phyloP scores from a whole-genome alignment of 2,888 invertebrate species.

The Hoplodrina blanda region DNA sequence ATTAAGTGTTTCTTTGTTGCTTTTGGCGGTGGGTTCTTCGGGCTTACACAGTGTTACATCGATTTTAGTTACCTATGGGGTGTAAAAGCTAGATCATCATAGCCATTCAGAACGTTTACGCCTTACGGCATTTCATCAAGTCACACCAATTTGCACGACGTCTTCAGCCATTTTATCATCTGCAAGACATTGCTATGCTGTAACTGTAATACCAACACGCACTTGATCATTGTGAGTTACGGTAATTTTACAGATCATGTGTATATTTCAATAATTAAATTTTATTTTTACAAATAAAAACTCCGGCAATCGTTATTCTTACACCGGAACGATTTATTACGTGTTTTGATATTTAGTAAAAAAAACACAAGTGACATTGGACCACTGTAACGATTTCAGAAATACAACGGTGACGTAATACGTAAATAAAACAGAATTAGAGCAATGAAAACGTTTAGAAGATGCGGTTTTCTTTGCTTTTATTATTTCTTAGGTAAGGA shows the following conservation, averaged over 20 bases:
- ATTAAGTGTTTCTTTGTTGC: neutral
- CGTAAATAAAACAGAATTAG: slow-evolving; percentile 16
- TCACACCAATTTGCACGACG: neutral
- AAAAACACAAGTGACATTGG: slow-evolving; percentile 36
- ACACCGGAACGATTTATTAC: slow-evolving; percentile 10
- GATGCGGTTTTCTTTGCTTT: neutral
- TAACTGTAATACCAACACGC: neutral
- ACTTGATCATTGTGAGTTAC: neutral
- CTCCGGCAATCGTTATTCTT: neutral
- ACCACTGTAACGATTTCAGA: slow-evolving; percentile 21
- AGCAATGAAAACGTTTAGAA: slow-evolving; percentile 8
- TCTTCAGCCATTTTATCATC: neutral
- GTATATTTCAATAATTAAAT: neutral
- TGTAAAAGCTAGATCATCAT: no score
- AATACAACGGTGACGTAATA: slow-evolving; percentile 42
- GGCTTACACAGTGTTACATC: neutral
- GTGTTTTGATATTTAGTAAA: slow-evolving; percentile 26
- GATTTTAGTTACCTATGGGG: neutral
- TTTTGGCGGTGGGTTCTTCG: neutral
- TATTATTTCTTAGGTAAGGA: neutral
- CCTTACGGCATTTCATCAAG: no score
- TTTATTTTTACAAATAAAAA: slow-evolving; percentile 7
- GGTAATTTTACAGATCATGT: neutral
- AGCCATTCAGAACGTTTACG: no score
- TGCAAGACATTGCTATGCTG: neutral